Conservation (phyloP, 2,113 vertebrate genomes). For the Hystrix brachyura region DNA sequence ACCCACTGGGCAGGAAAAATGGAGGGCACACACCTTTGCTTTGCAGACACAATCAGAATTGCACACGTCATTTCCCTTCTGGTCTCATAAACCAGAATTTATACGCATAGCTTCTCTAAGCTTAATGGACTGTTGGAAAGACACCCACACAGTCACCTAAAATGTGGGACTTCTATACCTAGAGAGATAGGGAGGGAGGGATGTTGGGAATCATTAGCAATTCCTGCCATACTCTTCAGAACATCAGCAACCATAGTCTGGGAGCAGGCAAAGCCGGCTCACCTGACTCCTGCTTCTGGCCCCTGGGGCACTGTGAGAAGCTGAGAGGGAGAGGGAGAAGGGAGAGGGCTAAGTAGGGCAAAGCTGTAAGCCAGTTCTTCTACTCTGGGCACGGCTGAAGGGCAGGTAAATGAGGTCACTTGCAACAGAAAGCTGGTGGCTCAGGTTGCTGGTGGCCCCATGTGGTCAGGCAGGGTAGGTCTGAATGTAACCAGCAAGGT, state of each 20-base stretch:
- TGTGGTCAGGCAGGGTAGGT: neutral
- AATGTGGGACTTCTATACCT: neutral
- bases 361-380: neutral
- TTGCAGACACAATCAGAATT: neutral
- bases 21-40: neutral
- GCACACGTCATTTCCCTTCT: neutral
- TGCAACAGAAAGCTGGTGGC: fast-evolving
- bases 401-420: neutral
- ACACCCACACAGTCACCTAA: neutral
- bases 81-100: neutral
- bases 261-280: neutral
- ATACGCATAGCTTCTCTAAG: neutral
- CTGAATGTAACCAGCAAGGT: neutral
- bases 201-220: neutral
- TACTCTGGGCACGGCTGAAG: neutral
- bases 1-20: neutral
- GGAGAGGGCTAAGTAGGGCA: neutral
- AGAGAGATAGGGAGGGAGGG: neutral
- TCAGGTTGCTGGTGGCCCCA: neutral
- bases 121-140: neutral
- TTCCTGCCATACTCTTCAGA: neutral
- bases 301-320: neutral
- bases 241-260: neutral
- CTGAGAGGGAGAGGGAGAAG: neutral
- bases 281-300: neutral